phyloP scores from a whole-genome alignment of 2,113 vertebrate genomes.

The Talpa occidentalis region DNA sequence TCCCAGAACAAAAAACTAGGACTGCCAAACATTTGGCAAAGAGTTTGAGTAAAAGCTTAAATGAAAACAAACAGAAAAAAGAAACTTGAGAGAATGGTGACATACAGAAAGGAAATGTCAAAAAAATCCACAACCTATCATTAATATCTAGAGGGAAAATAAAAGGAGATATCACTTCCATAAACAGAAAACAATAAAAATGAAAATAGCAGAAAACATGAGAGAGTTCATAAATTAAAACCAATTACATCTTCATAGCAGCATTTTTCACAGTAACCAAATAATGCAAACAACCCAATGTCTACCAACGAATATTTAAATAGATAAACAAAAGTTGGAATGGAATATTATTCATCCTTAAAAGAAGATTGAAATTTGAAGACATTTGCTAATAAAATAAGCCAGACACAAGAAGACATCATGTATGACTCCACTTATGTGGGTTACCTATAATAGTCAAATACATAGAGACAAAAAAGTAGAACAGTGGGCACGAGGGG shows the following conservation, averaged over 20 bases:
- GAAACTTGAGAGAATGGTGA: neutral
- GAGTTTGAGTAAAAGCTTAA: neutral
- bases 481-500: neutral
- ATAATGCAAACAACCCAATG: neutral
- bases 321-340: neutral
- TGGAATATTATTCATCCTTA: neutral
- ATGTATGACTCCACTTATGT: neutral
- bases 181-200: slow-evolving; percentile 12
- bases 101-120: slow-evolving; percentile 5
- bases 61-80: slow-evolving; percentile 41
- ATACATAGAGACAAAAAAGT: neutral
- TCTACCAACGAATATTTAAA: neutral
- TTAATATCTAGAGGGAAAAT: neutral
- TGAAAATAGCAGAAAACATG: slow-evolving; percentile 17
- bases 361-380: slow-evolving; percentile 1
- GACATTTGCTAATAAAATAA: neutral
- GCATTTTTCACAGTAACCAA: neutral
- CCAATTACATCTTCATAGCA: neutral
- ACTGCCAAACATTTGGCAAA: neutral
- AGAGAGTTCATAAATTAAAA: slow-evolving; percentile 42
- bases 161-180: neutral
- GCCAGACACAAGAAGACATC: neutral
- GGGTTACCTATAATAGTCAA: neutral
- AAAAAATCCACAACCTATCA: neutral
- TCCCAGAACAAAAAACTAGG: neutral